Evolutionary conservation across 2,113 vertebrate genomes (phyloP).

Genomic region (Piliocolobus tephrosceles): DNA sequence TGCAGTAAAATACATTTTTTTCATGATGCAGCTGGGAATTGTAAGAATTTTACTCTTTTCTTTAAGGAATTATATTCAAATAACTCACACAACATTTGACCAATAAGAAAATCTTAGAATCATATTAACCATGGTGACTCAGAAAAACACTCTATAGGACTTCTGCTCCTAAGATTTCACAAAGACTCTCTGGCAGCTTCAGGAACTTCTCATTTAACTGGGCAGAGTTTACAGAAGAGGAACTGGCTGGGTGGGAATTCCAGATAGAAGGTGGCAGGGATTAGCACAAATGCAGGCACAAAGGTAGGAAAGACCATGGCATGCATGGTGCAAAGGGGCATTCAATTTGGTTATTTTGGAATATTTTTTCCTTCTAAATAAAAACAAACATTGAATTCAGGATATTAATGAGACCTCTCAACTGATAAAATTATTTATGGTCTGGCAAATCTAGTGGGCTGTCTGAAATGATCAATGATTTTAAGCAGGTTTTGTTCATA

Average conservation of each 20-base stretch:
- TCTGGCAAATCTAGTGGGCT: neutral
- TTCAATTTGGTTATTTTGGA: neutral
- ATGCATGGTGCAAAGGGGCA: neutral
- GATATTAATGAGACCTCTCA: neutral
- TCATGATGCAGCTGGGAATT: neutral
- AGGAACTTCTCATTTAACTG: neutral
- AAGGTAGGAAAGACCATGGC: neutral
- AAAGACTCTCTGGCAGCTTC: neutral
- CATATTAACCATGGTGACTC: neutral
- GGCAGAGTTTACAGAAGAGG: neutral
- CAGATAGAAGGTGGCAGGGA: neutral
- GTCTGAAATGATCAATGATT: neutral
- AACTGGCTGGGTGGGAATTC: neutral
- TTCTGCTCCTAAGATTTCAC: neutral
- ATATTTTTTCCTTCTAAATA: constrained; percentile 37
- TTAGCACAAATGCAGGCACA: neutral
- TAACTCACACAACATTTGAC: neutral
- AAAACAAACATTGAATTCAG: neutral
- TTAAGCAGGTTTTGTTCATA: neutral
- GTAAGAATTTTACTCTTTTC: neutral
- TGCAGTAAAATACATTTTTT: neutral
- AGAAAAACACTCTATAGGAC: neutral
- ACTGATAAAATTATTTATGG: neutral
- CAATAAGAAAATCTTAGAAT: neutral
- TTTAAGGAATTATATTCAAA: neutral